These are phyloP conservation scores for Callyntrura guangdongensis DNA, from an alignment of 2,888 invertebrate species.

Conservation along the genomic window DNA sequence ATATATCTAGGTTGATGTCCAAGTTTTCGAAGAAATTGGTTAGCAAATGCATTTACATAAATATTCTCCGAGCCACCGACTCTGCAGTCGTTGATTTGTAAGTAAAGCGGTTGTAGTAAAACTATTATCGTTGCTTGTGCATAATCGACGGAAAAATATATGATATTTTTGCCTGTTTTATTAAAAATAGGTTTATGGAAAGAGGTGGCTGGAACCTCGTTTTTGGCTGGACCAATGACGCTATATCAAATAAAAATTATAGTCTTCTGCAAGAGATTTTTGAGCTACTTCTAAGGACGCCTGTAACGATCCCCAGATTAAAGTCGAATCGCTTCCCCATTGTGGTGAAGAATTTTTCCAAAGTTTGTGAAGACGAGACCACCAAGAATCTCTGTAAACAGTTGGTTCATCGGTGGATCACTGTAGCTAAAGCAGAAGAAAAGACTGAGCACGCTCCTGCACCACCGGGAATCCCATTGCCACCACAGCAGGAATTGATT, in stretches of 20 bases:
- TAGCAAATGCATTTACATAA: conserved; percentile 97
- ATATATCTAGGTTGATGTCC: conserved; percentile 97
- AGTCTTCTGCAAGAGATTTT: conserved; percentile 95
- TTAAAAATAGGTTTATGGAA: conserved; percentile 93
- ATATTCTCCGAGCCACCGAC: conserved; percentile 95
- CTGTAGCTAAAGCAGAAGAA: conserved; percentile 79
- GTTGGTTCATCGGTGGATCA: conserved; percentile 82
- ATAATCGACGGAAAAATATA: too few relatives aligned
- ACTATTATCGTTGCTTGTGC: too few relatives aligned
- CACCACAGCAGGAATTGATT: background rate
- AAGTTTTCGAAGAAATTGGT: conserved; percentile 98
- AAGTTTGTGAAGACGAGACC: conserved; percentile 92
- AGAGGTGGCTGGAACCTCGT: conserved; percentile 97
- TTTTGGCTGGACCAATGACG: conserved; percentile 96
- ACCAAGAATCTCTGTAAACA: conserved; percentile 79
- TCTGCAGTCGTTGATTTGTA: conserved; percentile 92
- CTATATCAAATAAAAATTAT: conserved; percentile 93
- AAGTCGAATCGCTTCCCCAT: conserved; percentile 97
- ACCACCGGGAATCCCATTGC: too few relatives aligned
- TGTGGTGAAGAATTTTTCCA: conserved; percentile 94
- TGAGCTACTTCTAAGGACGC: conserved; percentile 93
- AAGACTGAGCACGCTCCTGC: conserved; percentile 35
- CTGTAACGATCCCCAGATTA: conserved; percentile 95
- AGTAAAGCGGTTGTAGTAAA: conserved; percentile 85
- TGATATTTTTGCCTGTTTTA: conserved; percentile 67